phyloP scores from a whole-genome alignment of 1,140 invertebrate genomes.

The Papilio helenus region DNA sequence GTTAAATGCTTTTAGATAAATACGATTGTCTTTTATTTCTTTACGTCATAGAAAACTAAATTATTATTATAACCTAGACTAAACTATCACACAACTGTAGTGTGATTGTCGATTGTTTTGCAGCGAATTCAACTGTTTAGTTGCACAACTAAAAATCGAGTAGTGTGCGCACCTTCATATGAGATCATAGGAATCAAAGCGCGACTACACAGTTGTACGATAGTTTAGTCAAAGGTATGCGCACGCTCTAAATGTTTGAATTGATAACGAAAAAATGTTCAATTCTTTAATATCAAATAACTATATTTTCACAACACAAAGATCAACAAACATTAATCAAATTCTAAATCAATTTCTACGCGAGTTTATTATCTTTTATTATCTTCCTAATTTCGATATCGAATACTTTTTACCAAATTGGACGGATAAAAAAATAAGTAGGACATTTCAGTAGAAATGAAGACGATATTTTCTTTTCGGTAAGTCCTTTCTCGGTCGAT shows the following conservation, averaged over 20 bases:
- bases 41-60: too few species aligned
- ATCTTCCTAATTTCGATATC: background rate
- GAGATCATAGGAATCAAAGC: too few species aligned
- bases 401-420: constrained; percentile 10
- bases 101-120: too few species aligned
- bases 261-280: background rate
- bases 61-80: too few species aligned
- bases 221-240: too few species aligned
- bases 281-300: background rate
- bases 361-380: too few species aligned
- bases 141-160: too few species aligned
- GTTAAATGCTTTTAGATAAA: background rate
- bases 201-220: too few species aligned
- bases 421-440: constrained; percentile 10
- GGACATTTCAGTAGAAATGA: background rate
- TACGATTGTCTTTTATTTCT: background rate
- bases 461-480: constrained; percentile 10
- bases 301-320: background rate
- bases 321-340: background rate
- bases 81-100: too few species aligned
- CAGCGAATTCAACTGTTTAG: too few species aligned
- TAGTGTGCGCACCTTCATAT: too few species aligned
- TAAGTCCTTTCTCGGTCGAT: constrained; percentile 1
- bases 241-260: too few species aligned
- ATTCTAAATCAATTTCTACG: background rate